A percentile compares a stretch with the other conserved stretches of the same genome.
Conservation (phyloP, 2,113 vertebrate genomes). For the Lanius collurio region DNA sequence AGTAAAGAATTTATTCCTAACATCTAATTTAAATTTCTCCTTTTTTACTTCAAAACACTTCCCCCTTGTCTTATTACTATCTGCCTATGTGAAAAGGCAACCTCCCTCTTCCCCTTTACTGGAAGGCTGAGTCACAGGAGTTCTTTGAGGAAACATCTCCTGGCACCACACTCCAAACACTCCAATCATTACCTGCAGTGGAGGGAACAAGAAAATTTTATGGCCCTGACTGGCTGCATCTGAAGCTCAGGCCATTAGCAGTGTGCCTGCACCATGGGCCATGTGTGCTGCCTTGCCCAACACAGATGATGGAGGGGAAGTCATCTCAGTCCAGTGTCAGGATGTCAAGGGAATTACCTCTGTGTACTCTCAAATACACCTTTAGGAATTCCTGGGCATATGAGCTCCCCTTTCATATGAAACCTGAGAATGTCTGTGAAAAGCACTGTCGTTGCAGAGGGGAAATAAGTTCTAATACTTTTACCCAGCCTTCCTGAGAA, state of each 20-base stretch:
- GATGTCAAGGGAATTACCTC: not conserved
- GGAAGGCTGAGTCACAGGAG: not conserved
- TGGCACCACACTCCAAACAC: not conserved
- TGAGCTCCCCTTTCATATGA: not conserved
- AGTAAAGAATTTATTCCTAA: not conserved
- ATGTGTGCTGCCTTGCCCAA: not conserved
- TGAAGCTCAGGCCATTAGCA: not conserved
- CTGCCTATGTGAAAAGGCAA: not conserved
- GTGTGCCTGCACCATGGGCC: not conserved
- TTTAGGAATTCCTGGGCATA: not conserved
- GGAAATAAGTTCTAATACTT: not conserved
- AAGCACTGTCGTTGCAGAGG: not conserved
- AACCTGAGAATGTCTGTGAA: not conserved
- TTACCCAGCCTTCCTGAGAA: not conserved
- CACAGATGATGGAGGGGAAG: not conserved
- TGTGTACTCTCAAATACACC: not conserved
- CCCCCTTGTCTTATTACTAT: not conserved
- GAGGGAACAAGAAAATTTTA: not conserved
- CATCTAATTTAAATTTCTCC: not conserved
- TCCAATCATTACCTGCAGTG: not conserved
- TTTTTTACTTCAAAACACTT: not conserved
- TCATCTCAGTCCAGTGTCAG: not conserved
- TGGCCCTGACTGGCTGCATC: not conserved
- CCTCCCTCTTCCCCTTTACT: not conserved
- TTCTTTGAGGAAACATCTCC: conserved; percentile 14